Percentiles rank a stretch among this genome's conserved stretches.
phyloP scores from a whole-genome alignment of 37 sponge, comb jelly and placozoan species.

The Axinella damicornis region DNA sequence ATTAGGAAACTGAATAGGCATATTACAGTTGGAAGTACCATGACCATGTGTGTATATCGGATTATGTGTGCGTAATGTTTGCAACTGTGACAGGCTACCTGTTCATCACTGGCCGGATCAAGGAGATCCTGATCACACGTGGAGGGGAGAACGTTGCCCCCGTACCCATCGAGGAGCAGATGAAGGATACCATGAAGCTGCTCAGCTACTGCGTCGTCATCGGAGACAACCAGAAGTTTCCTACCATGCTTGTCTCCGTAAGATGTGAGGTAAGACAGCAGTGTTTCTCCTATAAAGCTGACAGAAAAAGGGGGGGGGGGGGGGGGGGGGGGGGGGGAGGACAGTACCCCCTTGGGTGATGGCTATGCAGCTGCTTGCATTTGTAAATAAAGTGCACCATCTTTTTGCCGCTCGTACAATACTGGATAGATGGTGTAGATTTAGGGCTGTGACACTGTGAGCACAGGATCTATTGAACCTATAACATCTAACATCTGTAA shows the following conservation, averaged over 20 bases:
- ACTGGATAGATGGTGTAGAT: too few species aligned
- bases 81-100: constrained; percentile 67
- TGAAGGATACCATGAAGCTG: constrained; percentile 67
- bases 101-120: constrained; percentile 93
- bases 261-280: constrained; percentile 82
- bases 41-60: too few species aligned
- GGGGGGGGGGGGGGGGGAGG: neutral
- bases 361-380: too few species aligned
- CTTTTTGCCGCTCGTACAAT: too few species aligned
- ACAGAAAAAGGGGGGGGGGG: neutral
- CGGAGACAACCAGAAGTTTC: constrained; percentile 92
- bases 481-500: too few species aligned
- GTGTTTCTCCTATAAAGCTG: too few species aligned
- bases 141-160: constrained; percentile 99
- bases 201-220: constrained; percentile 86
- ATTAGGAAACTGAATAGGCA: too few species aligned
- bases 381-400: neutral
- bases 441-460: too few species aligned
- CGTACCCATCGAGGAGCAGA: constrained; percentile 87
- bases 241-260: constrained; percentile 88
- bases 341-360: neutral
- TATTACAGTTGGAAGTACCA: too few species aligned
- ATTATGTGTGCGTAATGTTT: too few species aligned
- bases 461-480: too few species aligned
- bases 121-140: constrained; percentile 94